Evolutionary conservation across 2,888 invertebrate species (phyloP), one percentile per base, ranked within the genome.

Genomic region (Norana najaformis): DNA sequence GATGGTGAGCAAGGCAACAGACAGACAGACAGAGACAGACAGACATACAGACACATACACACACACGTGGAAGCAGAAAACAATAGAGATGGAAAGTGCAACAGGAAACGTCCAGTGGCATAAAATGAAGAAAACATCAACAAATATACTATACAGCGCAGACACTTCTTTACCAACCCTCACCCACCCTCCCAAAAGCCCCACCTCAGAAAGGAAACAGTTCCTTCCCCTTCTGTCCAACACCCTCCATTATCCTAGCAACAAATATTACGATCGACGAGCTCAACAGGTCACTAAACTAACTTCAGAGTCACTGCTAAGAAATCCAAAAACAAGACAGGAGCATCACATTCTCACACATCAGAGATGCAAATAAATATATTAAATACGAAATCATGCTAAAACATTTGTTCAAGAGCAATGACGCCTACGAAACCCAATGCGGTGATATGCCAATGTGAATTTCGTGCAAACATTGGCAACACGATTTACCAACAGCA

Each of bases 231-330:
- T n/a, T 69, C 69, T 11, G 30, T 30, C 69, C 30, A 3, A 47
- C 30, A 69, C 69, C 69, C 69, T n/a, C 69, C 69, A 69, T 69
- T 69, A 69, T 69, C 69, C 69, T 69, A 69, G 69, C 69, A 69
- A 69, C 69, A 69, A 69, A n/a, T n/a, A 8, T 69, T 69, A 69
- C 69, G 13, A n/a, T n/a, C n/a, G n/a, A 69, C 41, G 16, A 41
- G 41, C 16, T 41, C 13, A 41, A 41, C n/a, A n/a, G 69, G 69
- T n/a, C 0, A n/a, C 69, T 30, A 69, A 69, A n/a, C 69, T 69
- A 69, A n/a, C 16, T 30, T 69, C 69, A n/a, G n/a, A n/a, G 69
- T 69, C 11, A 69, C 30, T 69, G n/a, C 69, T n/a, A 1, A 69
- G 30, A 69, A 69, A 69, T 69, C 69, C 69, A 69, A 30, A 53